Evolutionary conservation across 2,888 invertebrate genomes (phyloP).

Genomic region (Geophilus truncorum): DNA sequence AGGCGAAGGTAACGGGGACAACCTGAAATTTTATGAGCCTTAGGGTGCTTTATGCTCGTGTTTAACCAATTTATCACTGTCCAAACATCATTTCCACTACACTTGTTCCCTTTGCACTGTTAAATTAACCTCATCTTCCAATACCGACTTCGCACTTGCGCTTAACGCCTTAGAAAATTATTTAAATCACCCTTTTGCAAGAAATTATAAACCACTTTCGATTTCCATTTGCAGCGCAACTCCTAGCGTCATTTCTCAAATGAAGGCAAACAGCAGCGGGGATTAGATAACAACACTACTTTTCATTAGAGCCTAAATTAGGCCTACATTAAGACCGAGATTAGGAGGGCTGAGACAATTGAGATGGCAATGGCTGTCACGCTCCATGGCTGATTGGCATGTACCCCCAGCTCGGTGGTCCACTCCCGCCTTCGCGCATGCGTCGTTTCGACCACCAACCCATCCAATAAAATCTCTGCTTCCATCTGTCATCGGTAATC

Average conservation of each 20-base stretch:
- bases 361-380: constrained; percentile 25
- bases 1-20: constrained; percentile 24
- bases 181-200: background rate
- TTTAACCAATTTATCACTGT: constrained; percentile 25
- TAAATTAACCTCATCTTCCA: background rate
- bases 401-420: constrained; percentile 22
- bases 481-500: constrained; percentile 32
- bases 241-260: background rate
- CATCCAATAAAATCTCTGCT: constrained; percentile 30
- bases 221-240: background rate
- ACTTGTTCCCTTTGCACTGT: constrained; percentile 7
- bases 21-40: constrained; percentile 27
- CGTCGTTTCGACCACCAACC: constrained; percentile 28
- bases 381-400: constrained; percentile 27
- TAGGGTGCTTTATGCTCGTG: constrained; percentile 13
- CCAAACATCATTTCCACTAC: constrained; percentile 27
- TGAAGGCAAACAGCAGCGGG: background rate
- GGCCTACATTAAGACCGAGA: background rate
- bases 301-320: constrained; percentile 27
- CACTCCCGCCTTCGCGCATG: background rate
- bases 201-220: background rate
- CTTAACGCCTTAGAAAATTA: background rate
- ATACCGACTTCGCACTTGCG: background rate
- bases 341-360: background rate
- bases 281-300: background rate